Evolutionary conservation across 1,140 invertebrate species (phyloP), one percentile per base, ranked within the genome.

Genomic region (Drepana arcuata): DNA sequence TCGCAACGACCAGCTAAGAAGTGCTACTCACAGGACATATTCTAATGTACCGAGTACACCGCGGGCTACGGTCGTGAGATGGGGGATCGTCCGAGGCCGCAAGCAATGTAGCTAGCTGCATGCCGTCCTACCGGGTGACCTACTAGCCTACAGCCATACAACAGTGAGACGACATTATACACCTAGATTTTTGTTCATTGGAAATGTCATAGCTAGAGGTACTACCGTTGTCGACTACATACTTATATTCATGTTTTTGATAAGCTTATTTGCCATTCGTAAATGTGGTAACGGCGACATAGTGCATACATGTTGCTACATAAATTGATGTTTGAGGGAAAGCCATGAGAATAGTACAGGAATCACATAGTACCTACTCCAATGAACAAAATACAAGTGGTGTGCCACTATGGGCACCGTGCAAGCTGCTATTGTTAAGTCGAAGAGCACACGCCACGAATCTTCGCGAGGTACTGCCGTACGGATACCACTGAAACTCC

Each of bases 361-460:
- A n/a, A n/a, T n/a, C n/a, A n/a, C n/a, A n/a, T n/a, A n/a, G n/a
- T n/a, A n/a, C n/a, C n/a, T n/a, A n/a, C 54, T 61, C 57, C 45
- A 60, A 54, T 50, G 56, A 62, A 51, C 58, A 47, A 21, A 21
- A 21, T 9, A 21, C 4, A 21, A 21, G 4, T 21, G 9, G 18
- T 21, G n/a, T 21, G 9, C 18, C 9, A 21, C 18, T 4, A 21
- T 4, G 18, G 18, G 9, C 9, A 9, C 9, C 18, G 16, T 16
- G 48, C 56, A 61, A 67, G 63, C 57, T 43, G 47, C 56, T 53
- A 61, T 53, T 47, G 50, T 4, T 1, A 18, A 55, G 63, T 63
- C 55, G 62, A 63, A 64, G 64, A 68, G 69, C 59, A 58, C 51
- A 59, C 64, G 52, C 53, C 46, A 53, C 56, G 55, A 61, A 33